Conservation (phyloP, 2,888 invertebrate genomes). For the Cephus pygmeus region DNA sequence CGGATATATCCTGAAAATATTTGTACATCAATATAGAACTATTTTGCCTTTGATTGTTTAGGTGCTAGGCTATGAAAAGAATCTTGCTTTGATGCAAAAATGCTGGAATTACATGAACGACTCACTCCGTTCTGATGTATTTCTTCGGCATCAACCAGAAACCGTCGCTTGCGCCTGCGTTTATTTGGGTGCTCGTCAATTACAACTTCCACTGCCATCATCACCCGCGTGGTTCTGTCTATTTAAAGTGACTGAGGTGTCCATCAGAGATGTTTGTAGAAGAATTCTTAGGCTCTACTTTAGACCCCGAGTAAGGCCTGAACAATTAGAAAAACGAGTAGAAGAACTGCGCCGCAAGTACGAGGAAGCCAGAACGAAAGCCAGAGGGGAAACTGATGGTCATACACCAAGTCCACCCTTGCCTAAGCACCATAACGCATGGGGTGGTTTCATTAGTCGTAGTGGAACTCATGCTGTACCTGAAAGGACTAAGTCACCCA, state of each 20-base stretch:
- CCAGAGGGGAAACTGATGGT: slow-evolving; percentile 67
- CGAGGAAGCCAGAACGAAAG: slow-evolving; percentile 73
- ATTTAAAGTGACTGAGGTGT: slow-evolving; percentile 85
- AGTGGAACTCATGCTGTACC: slow-evolving; percentile 59
- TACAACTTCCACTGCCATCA: slow-evolving; percentile 86
- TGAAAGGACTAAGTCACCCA: slow-evolving; percentile 60
- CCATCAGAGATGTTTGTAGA: slow-evolving; percentile 85
- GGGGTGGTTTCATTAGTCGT: slow-evolving; percentile 76
- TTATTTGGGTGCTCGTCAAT: slow-evolving; percentile 90
- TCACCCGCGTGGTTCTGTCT: slow-evolving; percentile 91
- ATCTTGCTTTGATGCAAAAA: slow-evolving; percentile 91
- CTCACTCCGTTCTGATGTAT: slow-evolving; percentile 95
- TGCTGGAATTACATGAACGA: slow-evolving; percentile 99
- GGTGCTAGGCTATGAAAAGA: slow-evolving; percentile 87
- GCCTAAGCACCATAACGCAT: slow-evolving; percentile 74
- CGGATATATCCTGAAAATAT: background rate
- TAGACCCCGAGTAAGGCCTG: slow-evolving; percentile 80
- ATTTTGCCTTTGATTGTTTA: background rate
- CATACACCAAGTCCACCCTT: slow-evolving; percentile 68
- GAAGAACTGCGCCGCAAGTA: slow-evolving; percentile 80
- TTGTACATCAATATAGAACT: background rate
- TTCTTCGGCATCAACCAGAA: slow-evolving; percentile 95
- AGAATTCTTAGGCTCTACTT: slow-evolving; percentile 87
- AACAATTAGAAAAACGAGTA: slow-evolving; percentile 79
- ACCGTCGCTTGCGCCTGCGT: slow-evolving; percentile 99